Evolutionary conservation across 2,797 vertebrate species (phyloP).

Genomic region (Notolepis coatsorum): DNA sequence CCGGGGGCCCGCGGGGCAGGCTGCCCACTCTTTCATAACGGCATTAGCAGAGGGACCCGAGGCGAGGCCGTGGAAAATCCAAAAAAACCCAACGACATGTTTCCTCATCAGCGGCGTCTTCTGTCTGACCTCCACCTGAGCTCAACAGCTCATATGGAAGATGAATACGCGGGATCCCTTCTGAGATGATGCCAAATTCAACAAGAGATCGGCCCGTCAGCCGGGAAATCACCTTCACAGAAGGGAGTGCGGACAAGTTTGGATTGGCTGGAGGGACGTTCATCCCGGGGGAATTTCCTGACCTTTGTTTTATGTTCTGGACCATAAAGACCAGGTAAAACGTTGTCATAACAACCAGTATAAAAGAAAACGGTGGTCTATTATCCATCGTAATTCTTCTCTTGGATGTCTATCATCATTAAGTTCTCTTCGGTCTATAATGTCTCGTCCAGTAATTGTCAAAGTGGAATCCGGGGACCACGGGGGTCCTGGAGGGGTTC

Average conservation of each 20-base stretch:
- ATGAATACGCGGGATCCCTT: slow-evolving; percentile 68
- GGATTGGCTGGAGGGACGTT: slow-evolving; percentile 68
- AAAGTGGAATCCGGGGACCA: too few relatives aligned
- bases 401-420: slow-evolving; percentile 72
- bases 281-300: slow-evolving; percentile 69
- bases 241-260: slow-evolving; percentile 64
- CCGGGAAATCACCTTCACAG: slow-evolving; percentile 78
- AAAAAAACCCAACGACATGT: slow-evolving; percentile 68
- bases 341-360: slow-evolving; percentile 70
- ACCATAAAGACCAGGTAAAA: slow-evolving; percentile 72
- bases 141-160: slow-evolving; percentile 67
- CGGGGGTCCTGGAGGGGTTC: too few relatives aligned
- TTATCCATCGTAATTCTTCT: slow-evolving; percentile 65
- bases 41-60: slow-evolving; percentile 64
- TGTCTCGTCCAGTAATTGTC: too few relatives aligned
- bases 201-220: slow-evolving; percentile 69
- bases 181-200: slow-evolving; percentile 75
- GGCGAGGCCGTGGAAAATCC: slow-evolving; percentile 71
- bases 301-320: slow-evolving; percentile 75
- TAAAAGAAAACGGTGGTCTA: slow-evolving; percentile 68
- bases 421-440: slow-evolving; percentile 36
- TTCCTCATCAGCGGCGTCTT: slow-evolving; percentile 73
- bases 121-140: slow-evolving; percentile 70
- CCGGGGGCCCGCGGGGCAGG: slow-evolving; percentile 46
- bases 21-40: slow-evolving; percentile 67